Conservation (phyloP, 2,797 vertebrate genomes). For the Columba guinea region DNA sequence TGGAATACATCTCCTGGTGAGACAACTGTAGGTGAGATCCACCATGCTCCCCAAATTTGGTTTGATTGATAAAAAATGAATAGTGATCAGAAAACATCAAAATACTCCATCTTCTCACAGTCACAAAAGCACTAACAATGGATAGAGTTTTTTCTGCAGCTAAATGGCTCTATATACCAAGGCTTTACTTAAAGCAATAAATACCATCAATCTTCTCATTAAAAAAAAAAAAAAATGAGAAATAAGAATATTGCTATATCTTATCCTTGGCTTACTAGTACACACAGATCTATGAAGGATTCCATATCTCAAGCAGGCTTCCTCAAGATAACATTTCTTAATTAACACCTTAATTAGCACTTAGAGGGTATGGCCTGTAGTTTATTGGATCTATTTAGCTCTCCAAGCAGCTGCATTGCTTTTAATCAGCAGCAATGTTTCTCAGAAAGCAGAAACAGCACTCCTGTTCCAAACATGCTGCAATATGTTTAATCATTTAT, state of each 20-base stretch:
- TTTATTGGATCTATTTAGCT: conserved; percentile 49
- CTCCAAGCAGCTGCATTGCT: conserved; percentile 51
- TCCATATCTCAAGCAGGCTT: background rate
- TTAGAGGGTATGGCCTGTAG: conserved; percentile 44
- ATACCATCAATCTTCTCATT: background rate
- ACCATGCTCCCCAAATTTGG: background rate
- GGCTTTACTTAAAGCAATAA: background rate
- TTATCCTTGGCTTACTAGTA: background rate
- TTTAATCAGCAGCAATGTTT: conserved; percentile 43
- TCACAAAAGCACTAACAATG: background rate
- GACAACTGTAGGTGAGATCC: background rate
- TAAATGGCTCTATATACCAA: background rate
- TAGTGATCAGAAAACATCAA: background rate
- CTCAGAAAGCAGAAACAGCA: conserved; percentile 20
- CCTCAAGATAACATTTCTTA: conserved; percentile 56
- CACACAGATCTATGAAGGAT: background rate
- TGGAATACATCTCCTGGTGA: background rate
- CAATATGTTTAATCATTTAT: conserved; percentile 37
- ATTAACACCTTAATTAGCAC: conserved; percentile 68
- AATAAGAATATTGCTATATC: background rate
- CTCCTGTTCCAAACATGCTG: conserved; percentile 7
- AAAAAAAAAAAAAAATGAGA: background rate
- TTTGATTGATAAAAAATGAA: background rate
- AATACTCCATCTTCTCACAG: background rate
- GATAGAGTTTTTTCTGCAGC: background rate